phyloP scores from a whole-genome alignment of 1,140 invertebrate genomes.

The Drosophila sucinea region DNA sequence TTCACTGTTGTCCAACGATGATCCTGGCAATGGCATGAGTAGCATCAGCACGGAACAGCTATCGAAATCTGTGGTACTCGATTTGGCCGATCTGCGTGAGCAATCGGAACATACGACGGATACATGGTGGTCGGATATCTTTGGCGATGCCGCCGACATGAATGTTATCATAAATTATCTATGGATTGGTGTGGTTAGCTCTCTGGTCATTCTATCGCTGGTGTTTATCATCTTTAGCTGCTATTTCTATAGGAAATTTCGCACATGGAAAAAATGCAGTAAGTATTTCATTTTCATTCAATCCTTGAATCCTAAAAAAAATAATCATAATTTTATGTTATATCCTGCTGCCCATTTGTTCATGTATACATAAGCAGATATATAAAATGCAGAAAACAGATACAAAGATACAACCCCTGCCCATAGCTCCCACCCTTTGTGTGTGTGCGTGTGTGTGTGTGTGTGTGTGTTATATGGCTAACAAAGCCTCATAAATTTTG shows the following conservation, averaged over 20 bases:
- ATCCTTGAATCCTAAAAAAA: neutral
- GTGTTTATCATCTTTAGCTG: conserved; percentile 81
- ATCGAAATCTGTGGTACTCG: conserved; percentile 75
- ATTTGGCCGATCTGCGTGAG: conserved; percentile 72
- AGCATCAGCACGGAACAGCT: conserved; percentile 75
- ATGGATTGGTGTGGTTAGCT: conserved; percentile 80
- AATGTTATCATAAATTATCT: conserved; percentile 80
- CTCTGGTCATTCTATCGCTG: conserved; percentile 71
- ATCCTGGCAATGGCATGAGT: conserved; percentile 1
- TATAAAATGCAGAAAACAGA: conserved; percentile 70
- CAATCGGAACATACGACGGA: conserved; percentile 29
- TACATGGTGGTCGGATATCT: conserved; percentile 55
- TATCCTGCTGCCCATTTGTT: conserved; percentile 69
- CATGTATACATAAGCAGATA: conserved; percentile 3
- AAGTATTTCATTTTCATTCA: conserved; percentile 73
- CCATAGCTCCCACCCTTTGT: conserved; percentile 11
- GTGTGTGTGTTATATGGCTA: conserved; percentile 38
- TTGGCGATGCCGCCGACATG: conserved; percentile 73
- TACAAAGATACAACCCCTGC: conserved; percentile 2
- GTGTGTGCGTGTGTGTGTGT: neutral
- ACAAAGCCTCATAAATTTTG: conserved; percentile 71
- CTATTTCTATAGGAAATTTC: conserved; percentile 81
- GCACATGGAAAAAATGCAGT: conserved; percentile 83
- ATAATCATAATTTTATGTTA: conserved; percentile 26
- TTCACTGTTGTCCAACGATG: conserved; percentile 42